Percentiles rank a stretch among this genome's conserved stretches.
These are phyloP conservation scores for Noctua janthe DNA, from an alignment of 2,888 invertebrate genomes.

Conservation along the genomic window DNA sequence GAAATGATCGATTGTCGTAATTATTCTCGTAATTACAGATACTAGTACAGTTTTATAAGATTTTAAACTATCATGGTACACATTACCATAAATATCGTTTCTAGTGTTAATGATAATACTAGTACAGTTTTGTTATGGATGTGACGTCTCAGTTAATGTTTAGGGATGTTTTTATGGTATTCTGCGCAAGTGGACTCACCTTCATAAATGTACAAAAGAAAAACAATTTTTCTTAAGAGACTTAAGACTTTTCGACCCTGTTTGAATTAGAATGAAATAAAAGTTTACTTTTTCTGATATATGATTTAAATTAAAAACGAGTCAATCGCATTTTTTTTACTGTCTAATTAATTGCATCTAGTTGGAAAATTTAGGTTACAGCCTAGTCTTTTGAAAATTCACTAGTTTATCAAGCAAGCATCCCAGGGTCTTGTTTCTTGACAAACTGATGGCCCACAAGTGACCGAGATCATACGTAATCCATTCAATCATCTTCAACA, in stretches of 20 bases:
- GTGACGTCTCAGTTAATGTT: neutral
- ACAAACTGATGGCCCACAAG: neutral
- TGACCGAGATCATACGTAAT: conserved; percentile 14
- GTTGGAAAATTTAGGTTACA: neutral
- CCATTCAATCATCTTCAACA: neutral
- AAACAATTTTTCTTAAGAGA: neutral
- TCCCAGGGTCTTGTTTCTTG: neutral
- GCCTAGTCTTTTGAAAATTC: neutral
- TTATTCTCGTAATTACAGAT: conserved; percentile 1
- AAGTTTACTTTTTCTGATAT: neutral
- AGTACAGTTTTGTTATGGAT: conserved; percentile 1
- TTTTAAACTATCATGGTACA: too few species aligned
- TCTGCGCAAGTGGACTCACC: neutral
- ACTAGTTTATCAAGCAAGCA: too few species aligned
- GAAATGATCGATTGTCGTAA: conserved; percentile 1
- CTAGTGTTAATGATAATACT: neutral
- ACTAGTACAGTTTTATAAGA: neutral
- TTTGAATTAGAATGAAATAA: neutral
- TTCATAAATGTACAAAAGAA: neutral
- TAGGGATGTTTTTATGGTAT: neutral
- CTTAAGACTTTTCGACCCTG: neutral
- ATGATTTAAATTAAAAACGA: neutral
- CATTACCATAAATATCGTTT: too few species aligned
- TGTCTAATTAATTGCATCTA: neutral
- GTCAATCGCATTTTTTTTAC: too few species aligned